These are phyloP conservation scores for Atherix ibis DNA, from an alignment of 2,888 invertebrate genomes.

Conservation along the genomic window DNA sequence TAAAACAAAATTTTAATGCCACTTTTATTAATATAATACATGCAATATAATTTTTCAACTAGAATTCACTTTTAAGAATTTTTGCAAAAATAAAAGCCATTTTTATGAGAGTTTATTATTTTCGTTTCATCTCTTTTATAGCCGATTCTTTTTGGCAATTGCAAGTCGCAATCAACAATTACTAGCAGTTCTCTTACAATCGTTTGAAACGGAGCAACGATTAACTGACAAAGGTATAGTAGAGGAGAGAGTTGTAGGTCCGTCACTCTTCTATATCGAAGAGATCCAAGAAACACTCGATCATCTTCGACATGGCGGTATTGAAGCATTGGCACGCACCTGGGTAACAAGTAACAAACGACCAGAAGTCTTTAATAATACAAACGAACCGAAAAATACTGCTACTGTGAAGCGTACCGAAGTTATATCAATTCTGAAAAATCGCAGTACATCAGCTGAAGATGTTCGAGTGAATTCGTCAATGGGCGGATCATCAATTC, in stretches of 20 bases:
- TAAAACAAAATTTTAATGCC: background rate
- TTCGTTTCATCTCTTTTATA: no score
- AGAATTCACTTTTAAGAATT: no score
- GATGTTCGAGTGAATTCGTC: constrained; percentile 21
- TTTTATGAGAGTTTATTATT: no score
- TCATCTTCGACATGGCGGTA: constrained; percentile 57
- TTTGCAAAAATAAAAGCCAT: no score
- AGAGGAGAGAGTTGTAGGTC: constrained; percentile 36
- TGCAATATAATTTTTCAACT: no score
- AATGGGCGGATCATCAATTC: constrained; percentile 24
- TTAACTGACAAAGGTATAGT: constrained; percentile 12
- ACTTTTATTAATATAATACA: background rate
- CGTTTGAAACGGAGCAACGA: constrained; percentile 6
- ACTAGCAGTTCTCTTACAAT: constrained; percentile 46
- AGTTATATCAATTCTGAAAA: constrained; percentile 41
- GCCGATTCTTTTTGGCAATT: constrained; percentile 55
- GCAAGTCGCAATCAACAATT: constrained; percentile 57
- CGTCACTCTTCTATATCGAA: constrained; percentile 74
- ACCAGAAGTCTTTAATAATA: constrained; percentile 25
- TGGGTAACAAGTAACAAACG: constrained; percentile 41
- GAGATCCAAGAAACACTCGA: constrained; percentile 77
- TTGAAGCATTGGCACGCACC: constrained; percentile 51
- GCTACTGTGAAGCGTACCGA: constrained; percentile 6
- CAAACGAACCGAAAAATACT: constrained; percentile 4
- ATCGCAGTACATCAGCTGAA: constrained; percentile 36